Evolutionary conservation across 2,113 vertebrate genomes (phyloP), one percentile per base, ranked within the genome.

Genomic region (Emydocephalus ijimae): DNA sequence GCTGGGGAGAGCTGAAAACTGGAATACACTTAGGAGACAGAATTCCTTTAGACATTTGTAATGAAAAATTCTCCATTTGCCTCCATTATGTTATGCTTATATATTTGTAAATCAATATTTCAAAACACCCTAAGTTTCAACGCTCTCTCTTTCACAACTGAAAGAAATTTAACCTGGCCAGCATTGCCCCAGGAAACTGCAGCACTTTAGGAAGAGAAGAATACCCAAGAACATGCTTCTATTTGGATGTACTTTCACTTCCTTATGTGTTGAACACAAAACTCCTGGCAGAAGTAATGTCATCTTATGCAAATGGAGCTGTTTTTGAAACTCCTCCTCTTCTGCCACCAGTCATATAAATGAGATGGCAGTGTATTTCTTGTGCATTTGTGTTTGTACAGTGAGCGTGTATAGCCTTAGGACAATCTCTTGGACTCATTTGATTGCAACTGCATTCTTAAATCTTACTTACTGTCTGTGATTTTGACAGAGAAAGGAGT

Each of bases 401-500:
- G 90, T 88, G 87, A 92, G 45, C 3, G 11, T 15, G 55, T 20
- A 90, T 95, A 57, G 26, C n/a, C 93, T 95, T 94, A 89, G 85
- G 92, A 94, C 92, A 57, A 23, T 81, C 94, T 94, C 12, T 92
- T 94, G 57, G 50, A 88, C 64, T 89, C 29, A 89, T 90, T 55
- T 96, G 92, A 92, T 96, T 95, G 26, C 59, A 96, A 94, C 92
- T 94, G 94, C 93, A 94, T 94, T 95, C 96, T 92, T 97, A 97
- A 97, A 97, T 96, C 96, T 96, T 95, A 95, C 93, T 92, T 92
- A 94, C 91, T 96, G 92, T 96, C 96, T 92, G 64, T 94, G 93
- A 85, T 95, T 94, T 92, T 98, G 96, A 96, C 96, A 96, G 96
- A 96, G 94, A 94, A 97, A 96, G 96, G 95, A 96, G 96, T 96